Conservation (phyloP, 2,113 vertebrate genomes). For the Elephantulus edwardii region DNA sequence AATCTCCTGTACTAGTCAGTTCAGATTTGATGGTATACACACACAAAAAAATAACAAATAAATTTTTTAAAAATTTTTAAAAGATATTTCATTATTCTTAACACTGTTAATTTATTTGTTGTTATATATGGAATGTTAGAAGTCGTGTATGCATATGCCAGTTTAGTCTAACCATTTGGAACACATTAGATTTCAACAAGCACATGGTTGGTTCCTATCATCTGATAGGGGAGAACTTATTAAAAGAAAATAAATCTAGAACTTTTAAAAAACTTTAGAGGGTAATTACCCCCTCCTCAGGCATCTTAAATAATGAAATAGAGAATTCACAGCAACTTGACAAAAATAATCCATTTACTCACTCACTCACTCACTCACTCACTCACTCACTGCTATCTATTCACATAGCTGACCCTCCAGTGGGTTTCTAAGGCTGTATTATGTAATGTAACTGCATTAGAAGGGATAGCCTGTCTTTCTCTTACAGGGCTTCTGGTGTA, state of each 20-base stretch:
- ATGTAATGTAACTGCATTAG: too few relatives aligned
- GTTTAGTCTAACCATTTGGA: background rate
- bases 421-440: too few relatives aligned
- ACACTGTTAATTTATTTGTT: background rate
- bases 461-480: too few relatives aligned
- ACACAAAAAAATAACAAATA: too few relatives aligned
- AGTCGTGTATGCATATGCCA: background rate
- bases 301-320: background rate
- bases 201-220: accelerated
- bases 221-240: background rate
- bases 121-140: background rate
- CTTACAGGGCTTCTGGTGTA: too few relatives aligned
- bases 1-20: too few relatives aligned
- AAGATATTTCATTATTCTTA: background rate
- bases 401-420: too few relatives aligned
- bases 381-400: too few relatives aligned
- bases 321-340: background rate
- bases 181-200: background rate
- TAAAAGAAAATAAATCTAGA: background rate
- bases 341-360: background rate
- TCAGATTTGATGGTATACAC: too few relatives aligned
- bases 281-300: background rate
- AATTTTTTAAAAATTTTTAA: too few relatives aligned
- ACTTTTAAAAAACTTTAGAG: background rate
- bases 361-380: too few relatives aligned